Conservation (phyloP, 2,888 invertebrate species). For the Dryadula phaetusa region DNA sequence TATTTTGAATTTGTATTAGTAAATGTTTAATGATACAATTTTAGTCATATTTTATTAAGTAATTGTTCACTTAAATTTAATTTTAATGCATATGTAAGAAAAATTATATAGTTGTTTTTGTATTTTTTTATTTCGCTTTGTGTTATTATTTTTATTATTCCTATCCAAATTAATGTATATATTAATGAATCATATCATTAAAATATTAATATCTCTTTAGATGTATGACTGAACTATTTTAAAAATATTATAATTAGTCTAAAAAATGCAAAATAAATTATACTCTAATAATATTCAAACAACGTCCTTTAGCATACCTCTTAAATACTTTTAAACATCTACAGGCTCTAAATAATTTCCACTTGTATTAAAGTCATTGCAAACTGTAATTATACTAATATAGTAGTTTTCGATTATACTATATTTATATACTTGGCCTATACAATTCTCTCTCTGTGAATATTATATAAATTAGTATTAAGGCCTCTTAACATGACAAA, state of each 20-base stretch:
- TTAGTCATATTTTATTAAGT: neutral
- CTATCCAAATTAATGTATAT: neutral
- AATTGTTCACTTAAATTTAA: no score
- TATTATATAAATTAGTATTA: neutral
- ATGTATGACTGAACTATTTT: neutral
- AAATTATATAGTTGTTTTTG: neutral
- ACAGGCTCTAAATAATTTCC: neutral
- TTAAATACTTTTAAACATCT: neutral
- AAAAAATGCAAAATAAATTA: neutral
- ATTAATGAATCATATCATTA: neutral
- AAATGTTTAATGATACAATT: neutral
- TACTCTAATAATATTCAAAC: neutral
- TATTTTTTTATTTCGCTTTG: neutral
- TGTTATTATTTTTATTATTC: neutral
- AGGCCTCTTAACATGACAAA: neutral
- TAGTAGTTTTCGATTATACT: neutral
- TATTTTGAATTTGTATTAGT: neutral
- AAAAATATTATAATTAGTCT: neutral
- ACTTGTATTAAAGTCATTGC: neutral
- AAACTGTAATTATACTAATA: neutral
- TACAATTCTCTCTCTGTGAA: neutral
- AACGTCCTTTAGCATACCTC: neutral
- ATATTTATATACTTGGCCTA: slow-evolving; percentile 9
- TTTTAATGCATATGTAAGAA: neutral
- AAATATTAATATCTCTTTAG: neutral